phyloP scores from a whole-genome alignment of 2,888 invertebrate genomes.

The Pristionchus fissidentatus region DNA sequence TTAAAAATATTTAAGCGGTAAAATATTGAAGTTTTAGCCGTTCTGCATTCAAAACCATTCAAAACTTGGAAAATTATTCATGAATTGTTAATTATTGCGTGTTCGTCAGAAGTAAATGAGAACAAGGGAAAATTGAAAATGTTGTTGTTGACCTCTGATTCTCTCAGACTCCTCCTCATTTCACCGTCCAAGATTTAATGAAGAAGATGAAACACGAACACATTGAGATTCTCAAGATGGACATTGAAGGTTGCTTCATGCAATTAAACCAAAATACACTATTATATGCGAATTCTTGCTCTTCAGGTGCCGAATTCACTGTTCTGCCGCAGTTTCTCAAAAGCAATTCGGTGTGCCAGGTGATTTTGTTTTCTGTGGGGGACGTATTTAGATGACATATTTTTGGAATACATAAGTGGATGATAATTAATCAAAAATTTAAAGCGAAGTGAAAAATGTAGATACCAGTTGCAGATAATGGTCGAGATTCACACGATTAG shows the following conservation, averaged over 20 bases:
- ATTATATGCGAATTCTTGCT: not conserved
- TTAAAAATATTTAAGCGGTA: too few relatives aligned
- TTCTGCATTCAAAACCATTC: too few relatives aligned
- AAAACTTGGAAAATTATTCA: too few relatives aligned
- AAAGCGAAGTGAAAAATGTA: not conserved
- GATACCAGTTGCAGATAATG: not conserved
- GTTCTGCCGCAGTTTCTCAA: slow-evolving; percentile 38
- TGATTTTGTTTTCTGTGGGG: too few relatives aligned
- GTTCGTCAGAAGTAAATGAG: too few relatives aligned
- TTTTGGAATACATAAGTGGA: too few relatives aligned
- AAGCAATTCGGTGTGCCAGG: slow-evolving; percentile 35
- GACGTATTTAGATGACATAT: too few relatives aligned
- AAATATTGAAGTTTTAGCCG: too few relatives aligned
- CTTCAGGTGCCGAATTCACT: not conserved
- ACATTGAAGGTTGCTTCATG: not conserved
- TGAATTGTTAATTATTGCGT: too few relatives aligned
- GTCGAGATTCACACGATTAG: slow-evolving; percentile 14
- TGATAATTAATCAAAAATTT: too few relatives aligned
- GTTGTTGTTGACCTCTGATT: too few relatives aligned
- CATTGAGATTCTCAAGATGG: slow-evolving; percentile 33
- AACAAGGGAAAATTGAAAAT: too few relatives aligned
- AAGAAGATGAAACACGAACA: not conserved
- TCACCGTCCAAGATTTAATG: slow-evolving; percentile 19
- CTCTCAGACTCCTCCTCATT: slow-evolving; percentile 7
- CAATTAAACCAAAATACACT: not conserved